Percentiles rank a stretch among this genome's conserved stretches.
These are phyloP conservation scores for Urechis unicinctus DNA, from an alignment of 2,888 invertebrate genomes.

Conservation along the genomic window DNA sequence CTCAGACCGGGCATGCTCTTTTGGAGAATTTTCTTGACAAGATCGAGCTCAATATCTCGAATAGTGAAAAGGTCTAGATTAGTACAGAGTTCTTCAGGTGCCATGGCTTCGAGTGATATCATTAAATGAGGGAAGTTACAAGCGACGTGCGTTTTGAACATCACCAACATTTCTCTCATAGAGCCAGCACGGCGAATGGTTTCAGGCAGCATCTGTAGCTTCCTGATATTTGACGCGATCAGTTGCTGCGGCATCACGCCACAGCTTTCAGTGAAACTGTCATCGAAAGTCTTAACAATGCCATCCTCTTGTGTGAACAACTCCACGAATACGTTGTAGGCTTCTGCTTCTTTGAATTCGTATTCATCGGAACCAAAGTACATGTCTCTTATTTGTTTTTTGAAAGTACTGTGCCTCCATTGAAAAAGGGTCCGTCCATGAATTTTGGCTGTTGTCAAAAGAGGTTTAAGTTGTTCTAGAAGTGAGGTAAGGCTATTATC, in stretches of 20 bases:
- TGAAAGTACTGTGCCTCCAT: not conserved
- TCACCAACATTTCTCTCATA: not conserved
- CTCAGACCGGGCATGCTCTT: not conserved
- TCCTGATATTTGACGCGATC: conserved; percentile 5
- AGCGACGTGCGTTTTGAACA: conserved; percentile 1
- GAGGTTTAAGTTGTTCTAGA: not conserved
- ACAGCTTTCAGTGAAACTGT: not conserved
- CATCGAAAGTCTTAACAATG: not conserved
- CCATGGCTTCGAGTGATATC: conserved; percentile 2
- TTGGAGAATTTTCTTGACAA: not conserved
- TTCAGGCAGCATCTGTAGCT: conserved; percentile 8
- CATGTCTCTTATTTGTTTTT: not conserved
- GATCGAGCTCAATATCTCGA: not conserved
- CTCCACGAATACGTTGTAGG: not conserved
- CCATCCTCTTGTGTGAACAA: not conserved
- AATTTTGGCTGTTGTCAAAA: not conserved
- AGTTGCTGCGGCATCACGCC: conserved; percentile 10
- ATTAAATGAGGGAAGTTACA: conserved; percentile 6
- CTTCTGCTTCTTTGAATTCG: not conserved
- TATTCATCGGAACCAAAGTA: not conserved
- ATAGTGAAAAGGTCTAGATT: not conserved
- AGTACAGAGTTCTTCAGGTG: not conserved
- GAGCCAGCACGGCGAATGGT: not conserved
- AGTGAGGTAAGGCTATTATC: not conserved
- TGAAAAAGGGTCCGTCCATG: not conserved